Evolutionary conservation across 1,140 invertebrate genomes (phyloP).

Genomic region (Diachasmimorpha longicaudata): DNA sequence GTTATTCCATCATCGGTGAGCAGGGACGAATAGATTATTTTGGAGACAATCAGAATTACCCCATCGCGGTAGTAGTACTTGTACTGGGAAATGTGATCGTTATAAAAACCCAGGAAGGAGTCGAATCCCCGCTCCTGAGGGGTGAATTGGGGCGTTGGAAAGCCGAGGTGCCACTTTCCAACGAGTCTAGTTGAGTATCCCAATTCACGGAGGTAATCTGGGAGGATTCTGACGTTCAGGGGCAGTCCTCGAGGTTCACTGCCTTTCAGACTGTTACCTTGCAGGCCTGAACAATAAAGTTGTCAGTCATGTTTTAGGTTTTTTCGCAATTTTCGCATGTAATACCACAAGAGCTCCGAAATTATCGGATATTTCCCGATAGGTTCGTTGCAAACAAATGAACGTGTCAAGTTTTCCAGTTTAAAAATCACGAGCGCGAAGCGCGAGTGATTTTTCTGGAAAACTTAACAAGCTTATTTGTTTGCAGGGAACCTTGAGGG

Average conservation of each 20-base stretch:
- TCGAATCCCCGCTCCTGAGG: constrained; percentile 72
- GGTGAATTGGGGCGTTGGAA: constrained; percentile 67
- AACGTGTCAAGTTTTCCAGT: no score
- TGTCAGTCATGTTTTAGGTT: no score
- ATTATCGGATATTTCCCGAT: no score
- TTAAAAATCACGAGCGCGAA: no score
- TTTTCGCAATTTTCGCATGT: no score
- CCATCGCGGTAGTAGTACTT: constrained; percentile 65
- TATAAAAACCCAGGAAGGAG: constrained; percentile 70
- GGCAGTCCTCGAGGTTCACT: constrained; percentile 66
- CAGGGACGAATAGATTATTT: not conserved
- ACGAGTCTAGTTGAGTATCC: constrained; percentile 72
- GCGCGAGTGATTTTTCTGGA: no score
- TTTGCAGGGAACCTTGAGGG: no score
- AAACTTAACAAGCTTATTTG: no score
- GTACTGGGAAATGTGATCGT: constrained; percentile 70
- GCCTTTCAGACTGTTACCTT: constrained; percentile 64
- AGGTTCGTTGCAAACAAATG: no score
- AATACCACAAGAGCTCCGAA: no score
- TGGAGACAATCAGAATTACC: constrained; percentile 34
- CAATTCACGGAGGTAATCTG: constrained; percentile 62
- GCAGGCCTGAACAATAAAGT: constrained; percentile 64
- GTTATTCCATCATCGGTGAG: not conserved
- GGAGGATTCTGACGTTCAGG: constrained; percentile 63
- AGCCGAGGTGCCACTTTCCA: constrained; percentile 77